Base-by-base conservation (phyloP, 2,888 invertebrate genomes). In the Caenorhabditis parvicauda region DNA sequence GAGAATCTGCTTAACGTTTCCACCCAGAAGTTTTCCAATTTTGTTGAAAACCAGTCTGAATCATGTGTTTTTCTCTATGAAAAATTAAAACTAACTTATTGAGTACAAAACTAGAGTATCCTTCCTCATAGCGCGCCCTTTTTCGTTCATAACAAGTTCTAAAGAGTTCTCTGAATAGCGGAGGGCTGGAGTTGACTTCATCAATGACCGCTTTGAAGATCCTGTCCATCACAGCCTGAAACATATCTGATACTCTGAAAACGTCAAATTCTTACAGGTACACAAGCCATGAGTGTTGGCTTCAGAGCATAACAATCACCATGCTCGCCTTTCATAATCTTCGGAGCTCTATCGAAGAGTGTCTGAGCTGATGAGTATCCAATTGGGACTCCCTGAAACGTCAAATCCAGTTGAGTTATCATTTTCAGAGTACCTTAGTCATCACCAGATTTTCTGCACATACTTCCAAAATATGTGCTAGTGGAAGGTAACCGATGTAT, bases 351-450 rank as follows among this genome's bases (percentile, higher is more conserved):
- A 67, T 86, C 85, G 57, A 77, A 78, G 14, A 86, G 75, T 0
- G 98, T 98, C 55, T 92, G 85, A 0, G 96, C 91, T 0, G 93
- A 92, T 0, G 94, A 94, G 83, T 96, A 98, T 2, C 96, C 96
- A 79, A 98, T 92, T 1, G 90, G 88, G 37, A 93, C 89, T 19
- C 78, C 78, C 56, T 75, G 44, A 27, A 55, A 7, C 3, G 32
- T 1, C 43, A 7, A 41, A 41, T 41, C 7, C 7, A 14, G 7
- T 41, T 41, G 21, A 17, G 9, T 12, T 41, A 14, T 21, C 7
- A 5, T 7, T 32, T 32, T n/a, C 9, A 22, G 9, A 12, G n/a
- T 41, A 60, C 64, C 49, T 68, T 72, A n/a, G 65, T 49, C 39
- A 70, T 52, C 22, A 60, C 65, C 27, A 72, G 69, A 66, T 79